Evolutionary conservation across 2,797 vertebrate genomes (phyloP), one percentile per base, ranked within the genome.

Genomic region (Tragelaphus eurycerus): DNA sequence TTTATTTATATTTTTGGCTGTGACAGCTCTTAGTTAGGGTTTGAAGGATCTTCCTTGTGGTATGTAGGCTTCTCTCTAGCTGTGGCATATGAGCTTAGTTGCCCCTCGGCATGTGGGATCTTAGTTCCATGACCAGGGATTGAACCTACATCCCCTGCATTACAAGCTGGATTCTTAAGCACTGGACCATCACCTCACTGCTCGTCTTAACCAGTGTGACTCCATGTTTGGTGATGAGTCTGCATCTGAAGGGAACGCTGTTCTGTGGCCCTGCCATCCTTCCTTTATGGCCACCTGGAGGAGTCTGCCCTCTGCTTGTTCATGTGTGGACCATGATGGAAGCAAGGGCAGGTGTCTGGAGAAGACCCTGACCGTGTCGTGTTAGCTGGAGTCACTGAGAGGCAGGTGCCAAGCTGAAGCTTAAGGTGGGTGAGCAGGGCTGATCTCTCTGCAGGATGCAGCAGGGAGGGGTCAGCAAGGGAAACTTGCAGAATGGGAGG

Each of bases 311-410:
- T 62, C 59, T n/a, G 16, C 10, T 87, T 17, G 19, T 21, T 82
- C 3, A 1, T 38, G 15, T 27, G 17, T 50, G 25, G 16, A 62
- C 76, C 0, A 0, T 38, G 21, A 48, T 31, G 76, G 21, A 46
- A 81, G 50, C 38, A 8, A 13, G 15, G 67, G 23, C 90, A 71
- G 60, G 38, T 12, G 3, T 14, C 2, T n/a, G 48, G 46, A 96
- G 55, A 74, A 54, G 17, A 64, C 27, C 54, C 7, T 29, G 12
- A 50, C 4, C 2, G 0, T 15, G 19, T 54, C 16, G 2, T 43
- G 2, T 13, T 43, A 71, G 74, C 6, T 62, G 15, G 60, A 60
- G 25, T 79, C 11, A 71, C 11, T 29, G 23, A 34, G 62, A 55
- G 85, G 52, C 4, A 83, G 55, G 62, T 29, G 25, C 50, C 82